Conservation (phyloP, 2,797 vertebrate species). For the Echiichthys vipera region DNA sequence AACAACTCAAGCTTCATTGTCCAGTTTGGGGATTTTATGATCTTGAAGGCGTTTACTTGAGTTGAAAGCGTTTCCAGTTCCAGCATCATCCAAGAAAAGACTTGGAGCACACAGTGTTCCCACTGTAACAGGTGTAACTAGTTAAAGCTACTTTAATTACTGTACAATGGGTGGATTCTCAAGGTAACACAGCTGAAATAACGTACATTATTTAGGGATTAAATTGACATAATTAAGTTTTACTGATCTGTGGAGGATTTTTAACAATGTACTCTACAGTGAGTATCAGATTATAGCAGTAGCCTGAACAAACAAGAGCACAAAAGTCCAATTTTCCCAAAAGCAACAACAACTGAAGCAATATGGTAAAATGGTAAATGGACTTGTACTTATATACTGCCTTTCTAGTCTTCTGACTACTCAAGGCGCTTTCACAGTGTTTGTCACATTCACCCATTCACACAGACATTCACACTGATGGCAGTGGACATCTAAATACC, state of each 20-base stretch:
- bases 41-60: slow-evolving; percentile 59
- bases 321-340: background rate
- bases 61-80: slow-evolving; percentile 67
- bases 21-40: slow-evolving; percentile 73
- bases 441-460: too few relatives aligned
- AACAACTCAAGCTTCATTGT: slow-evolving; percentile 77
- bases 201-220: slow-evolving; percentile 8
- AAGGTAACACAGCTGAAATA: background rate
- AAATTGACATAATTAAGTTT: slow-evolving; percentile 2
- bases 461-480: too few relatives aligned
- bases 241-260: slow-evolving; percentile 1
- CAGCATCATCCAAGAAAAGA: slow-evolving; percentile 48
- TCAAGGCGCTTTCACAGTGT: too few relatives aligned
- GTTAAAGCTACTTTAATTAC: slow-evolving; percentile 37
- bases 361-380: too few relatives aligned
- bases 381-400: too few relatives aligned
- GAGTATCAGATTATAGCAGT: background rate
- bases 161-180: slow-evolving; percentile 3
- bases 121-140: slow-evolving; percentile 67
- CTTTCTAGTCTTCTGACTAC: too few relatives aligned
- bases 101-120: slow-evolving; percentile 45
- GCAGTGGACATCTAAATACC: too few relatives aligned
- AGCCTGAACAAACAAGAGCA: background rate
- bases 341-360: background rate
- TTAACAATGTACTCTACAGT: background rate